These are phyloP conservation scores for Fistularia commersonii DNA, from an alignment of 2,797 vertebrate species.

Conservation along the genomic window DNA sequence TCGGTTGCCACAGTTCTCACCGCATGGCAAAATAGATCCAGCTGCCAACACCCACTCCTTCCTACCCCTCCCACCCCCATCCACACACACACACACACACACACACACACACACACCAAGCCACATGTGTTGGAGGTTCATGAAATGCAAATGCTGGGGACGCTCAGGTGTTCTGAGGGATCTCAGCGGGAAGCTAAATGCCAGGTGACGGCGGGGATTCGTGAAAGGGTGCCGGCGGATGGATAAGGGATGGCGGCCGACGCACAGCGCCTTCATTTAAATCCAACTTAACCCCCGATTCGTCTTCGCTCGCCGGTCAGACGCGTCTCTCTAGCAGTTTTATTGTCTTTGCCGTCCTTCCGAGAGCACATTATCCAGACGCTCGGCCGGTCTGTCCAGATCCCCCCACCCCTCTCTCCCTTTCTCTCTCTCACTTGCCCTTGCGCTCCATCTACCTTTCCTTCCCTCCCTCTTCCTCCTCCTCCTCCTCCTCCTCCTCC, in stretches of 20 bases:
- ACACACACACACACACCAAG: too few species aligned
- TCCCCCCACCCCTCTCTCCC: slow-evolving; percentile 18
- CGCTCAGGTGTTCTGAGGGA: background rate
- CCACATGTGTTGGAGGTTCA: background rate
- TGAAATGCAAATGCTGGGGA: background rate
- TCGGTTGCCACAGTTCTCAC: slow-evolving; percentile 43
- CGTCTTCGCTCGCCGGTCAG: too few species aligned
- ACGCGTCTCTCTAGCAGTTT: slow-evolving; percentile 29
- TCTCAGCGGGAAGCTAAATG: background rate
- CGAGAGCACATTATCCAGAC: slow-evolving; percentile 9
- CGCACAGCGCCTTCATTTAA: slow-evolving; percentile 25
- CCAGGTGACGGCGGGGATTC: too few species aligned
- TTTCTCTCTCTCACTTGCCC: slow-evolving; percentile 40
- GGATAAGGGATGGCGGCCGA: too few species aligned
- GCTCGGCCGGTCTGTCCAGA: slow-evolving; percentile 12
- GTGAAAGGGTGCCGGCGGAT: too few species aligned
- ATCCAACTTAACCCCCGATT: slow-evolving; percentile 33
- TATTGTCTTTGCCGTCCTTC: slow-evolving; percentile 23
- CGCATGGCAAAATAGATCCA: slow-evolving; percentile 46
- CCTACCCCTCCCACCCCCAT: too few species aligned
- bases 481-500: slow-evolving; percentile 10
- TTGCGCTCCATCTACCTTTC: slow-evolving; percentile 22
- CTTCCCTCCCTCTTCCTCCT: slow-evolving; percentile 17
- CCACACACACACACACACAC: too few species aligned
- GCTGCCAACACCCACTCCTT: slow-evolving; percentile 18